Base-by-base conservation (phyloP, 2,888 invertebrate species). In the Lochmaea capreae region DNA sequence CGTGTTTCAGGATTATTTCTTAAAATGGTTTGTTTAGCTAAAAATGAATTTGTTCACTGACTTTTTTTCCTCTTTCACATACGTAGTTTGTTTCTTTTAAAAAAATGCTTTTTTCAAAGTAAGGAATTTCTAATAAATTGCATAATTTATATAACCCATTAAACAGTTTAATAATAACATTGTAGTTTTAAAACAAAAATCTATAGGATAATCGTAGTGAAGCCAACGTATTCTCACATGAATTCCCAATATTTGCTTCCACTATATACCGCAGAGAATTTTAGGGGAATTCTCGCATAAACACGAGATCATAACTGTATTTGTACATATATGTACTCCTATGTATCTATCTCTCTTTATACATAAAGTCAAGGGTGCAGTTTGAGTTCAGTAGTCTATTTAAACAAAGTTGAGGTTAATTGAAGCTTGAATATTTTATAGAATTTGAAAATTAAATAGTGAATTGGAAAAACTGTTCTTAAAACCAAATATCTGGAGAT, bases 371-470 rank as follows among this genome's bases (percentile, higher is more conserved):
- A 18, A 54, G 16, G 54, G 18, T 16, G 54, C 54, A 54, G 16
- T 16, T 18, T 18, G 54, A 54, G 3, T 18, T 54, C 52, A 52
- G 14, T 16, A n/a, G 52, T 52, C 18, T 54, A 18, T 54, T 54
- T 54, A 16, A 16, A 18, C 16, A 18, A 54, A 54, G 54, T 54
- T 54, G 54, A 18, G 18, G 18, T 54, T 54, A 54, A 54, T 54
- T 54, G 54, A 54, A 54, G 54, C 54, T 54, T 54, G 54, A 54
- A 54, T 54, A 54, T 54, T 54, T 54, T 54, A 54, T 6, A 18
- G 18, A 11, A 1, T 54, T 10, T 10, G 16, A 54, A 54, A 16
- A 54, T 16, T 18, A 54, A 54, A 54, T 54, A 54, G 10, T 54
- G 54, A 18, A 54, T 16, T 54, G 10, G 18, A 54, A 18, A 54